Percentiles rank a stretch among this genome's conserved stretches.
Evolutionary conservation across 2,113 vertebrate genomes (phyloP).

Genomic region (Laticauda colubrina): DNA sequence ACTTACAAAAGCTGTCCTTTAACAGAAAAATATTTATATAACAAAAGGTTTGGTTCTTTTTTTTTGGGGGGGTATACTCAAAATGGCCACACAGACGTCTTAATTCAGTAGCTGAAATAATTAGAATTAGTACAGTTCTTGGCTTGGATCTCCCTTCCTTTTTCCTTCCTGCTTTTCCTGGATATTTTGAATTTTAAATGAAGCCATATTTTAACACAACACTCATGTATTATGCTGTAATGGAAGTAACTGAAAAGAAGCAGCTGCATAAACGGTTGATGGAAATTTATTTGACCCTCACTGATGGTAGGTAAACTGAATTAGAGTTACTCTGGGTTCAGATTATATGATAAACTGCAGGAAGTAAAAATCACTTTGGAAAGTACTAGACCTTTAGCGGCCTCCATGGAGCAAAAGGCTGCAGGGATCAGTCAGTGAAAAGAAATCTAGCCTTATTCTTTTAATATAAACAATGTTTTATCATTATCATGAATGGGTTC

Average conservation of each 20-base stretch:
- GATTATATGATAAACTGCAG: not conserved
- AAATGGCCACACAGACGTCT: not conserved
- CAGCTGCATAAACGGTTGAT: not conserved
- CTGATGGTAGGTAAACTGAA: not conserved
- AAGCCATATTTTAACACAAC: not conserved
- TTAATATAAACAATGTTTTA: not conserved
- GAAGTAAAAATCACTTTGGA: not conserved
- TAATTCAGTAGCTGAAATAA: not conserved
- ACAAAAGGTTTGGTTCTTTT: not conserved
- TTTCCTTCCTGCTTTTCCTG: not conserved
- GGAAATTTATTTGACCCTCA: not conserved
- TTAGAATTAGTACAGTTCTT: not conserved
- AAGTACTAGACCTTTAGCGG: not conserved
- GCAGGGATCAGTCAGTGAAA: not conserved
- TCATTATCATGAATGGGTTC: not conserved
- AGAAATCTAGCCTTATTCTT: not conserved
- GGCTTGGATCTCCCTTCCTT: not conserved
- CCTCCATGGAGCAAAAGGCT: not conserved
- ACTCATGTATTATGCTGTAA: not conserved
- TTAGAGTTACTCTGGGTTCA: not conserved
- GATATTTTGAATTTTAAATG: not conserved
- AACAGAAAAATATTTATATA: not conserved
- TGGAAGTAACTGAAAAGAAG: not conserved
- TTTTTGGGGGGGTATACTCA: not conserved
- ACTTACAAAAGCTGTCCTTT: constrained; percentile 10